These are phyloP conservation scores for Spodoptera exigua DNA, from an alignment of 2,888 invertebrate species.

Conservation along the genomic window DNA sequence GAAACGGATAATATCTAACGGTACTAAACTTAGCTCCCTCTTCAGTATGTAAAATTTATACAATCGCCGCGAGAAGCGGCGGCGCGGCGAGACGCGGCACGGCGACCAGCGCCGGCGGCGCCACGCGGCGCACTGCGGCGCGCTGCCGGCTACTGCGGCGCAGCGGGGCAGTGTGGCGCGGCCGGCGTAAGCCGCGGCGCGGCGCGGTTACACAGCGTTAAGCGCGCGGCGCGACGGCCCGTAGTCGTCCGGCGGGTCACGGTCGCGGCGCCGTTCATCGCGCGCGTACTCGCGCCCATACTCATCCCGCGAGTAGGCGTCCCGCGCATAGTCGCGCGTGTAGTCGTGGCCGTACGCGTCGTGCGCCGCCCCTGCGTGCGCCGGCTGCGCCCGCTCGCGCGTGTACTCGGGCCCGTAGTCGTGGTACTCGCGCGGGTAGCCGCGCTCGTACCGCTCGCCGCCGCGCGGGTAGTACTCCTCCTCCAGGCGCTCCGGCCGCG, in stretches of 20 bases:
- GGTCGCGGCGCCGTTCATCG: slow-evolving; percentile 81
- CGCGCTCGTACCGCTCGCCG: slow-evolving; percentile 72
- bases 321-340: slow-evolving; percentile 73
- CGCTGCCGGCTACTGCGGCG: slow-evolving; percentile 90
- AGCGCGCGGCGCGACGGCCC: slow-evolving; percentile 92
- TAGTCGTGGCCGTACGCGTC: slow-evolving; percentile 77
- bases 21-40: slow-evolving; percentile 84
- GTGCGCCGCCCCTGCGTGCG: slow-evolving; percentile 53
- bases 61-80: slow-evolving; percentile 65
- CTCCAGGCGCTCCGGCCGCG: slow-evolving; percentile 88
- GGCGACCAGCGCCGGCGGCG: slow-evolving; percentile 86
- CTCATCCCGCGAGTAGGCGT: slow-evolving; percentile 79
- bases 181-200: slow-evolving; percentile 69
- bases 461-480: slow-evolving; percentile 87
- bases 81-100: slow-evolving; percentile 83
- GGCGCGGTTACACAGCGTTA: slow-evolving; percentile 91
- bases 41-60: slow-evolving; percentile 82
- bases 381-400: slow-evolving; percentile 61
- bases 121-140: slow-evolving; percentile 81
- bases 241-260: slow-evolving; percentile 87
- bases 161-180: slow-evolving; percentile 85
- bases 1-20: slow-evolving; percentile 88
- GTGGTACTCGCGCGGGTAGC: slow-evolving; percentile 70
- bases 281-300: slow-evolving; percentile 86
- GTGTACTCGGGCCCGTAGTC: slow-evolving; percentile 55